Base-by-base conservation (phyloP, 2,797 vertebrate genomes). In the Pyrocephalus nanus region DNA sequence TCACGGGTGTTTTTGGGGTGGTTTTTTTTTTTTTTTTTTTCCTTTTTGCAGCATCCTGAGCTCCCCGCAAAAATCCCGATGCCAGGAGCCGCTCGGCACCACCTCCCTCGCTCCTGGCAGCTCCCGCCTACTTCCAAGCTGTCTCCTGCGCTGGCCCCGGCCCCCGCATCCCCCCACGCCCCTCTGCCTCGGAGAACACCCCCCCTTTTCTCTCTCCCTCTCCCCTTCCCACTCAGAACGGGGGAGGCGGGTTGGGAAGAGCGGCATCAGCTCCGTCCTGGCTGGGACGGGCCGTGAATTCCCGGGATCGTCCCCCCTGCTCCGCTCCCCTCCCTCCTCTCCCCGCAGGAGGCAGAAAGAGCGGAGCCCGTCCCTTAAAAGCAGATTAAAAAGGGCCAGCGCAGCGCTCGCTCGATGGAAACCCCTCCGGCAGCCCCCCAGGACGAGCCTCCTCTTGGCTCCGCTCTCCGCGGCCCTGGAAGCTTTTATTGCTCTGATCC, bases 321-420 rank as follows among this genome's bases (percentile, higher is more conserved):
- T 65, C 30, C 6, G 1, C 25, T 65, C 22, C 6, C 2, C 17
- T 34, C 53, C 1, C 25, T 65, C 22, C 6, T 1, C 17, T 34
- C 53, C 40, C 10, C 11, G 4, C 14, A 2, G 66, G 74, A 40
- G 40, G 40, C 43, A 48, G 43, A 32, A 76, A 36, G 88, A 74
- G 93, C 69, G 74, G 91, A 25, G 61, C 30, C 51, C 6, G 6
- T 4, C 8, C 55, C 50, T 77, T 27, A 27, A 74, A 57, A 85
- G 88, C 60, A 74, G 93, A 74, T 96, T 91, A 96, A 85, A 84
- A 30, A 3, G 82, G 53, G 69, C 13, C 40, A 53, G 30, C 34
- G 2, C 18, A 19, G 90, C 3, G 7, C 30, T 47, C 29, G 20
- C 51, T 42, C 34, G 3, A 1, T 9, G 40, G 20, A 22, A 69